Evolutionary conservation across 2,113 vertebrate genomes (phyloP), one percentile per base, ranked within the genome.

Genomic region (Ibidorhyncha struthersii): DNA sequence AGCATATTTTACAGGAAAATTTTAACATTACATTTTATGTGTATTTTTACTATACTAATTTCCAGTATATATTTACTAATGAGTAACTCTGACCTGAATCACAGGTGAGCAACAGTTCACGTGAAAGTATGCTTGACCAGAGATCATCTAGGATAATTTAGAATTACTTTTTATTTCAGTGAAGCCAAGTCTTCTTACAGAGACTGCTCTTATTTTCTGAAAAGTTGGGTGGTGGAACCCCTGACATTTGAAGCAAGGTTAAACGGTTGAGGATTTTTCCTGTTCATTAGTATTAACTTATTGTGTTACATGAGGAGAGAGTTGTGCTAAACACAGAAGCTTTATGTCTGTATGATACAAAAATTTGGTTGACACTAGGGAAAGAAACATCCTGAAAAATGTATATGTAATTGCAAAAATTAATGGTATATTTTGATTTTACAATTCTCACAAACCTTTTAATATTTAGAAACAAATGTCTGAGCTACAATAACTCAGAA

Each of bases 391-490:
- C 4, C 14, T 65, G 41, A 63, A 83, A 90, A 74, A 71, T 23
- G 1, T 32, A 52, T 72, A 94, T 55, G 81, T 94, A 40, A 38
- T 86, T 92, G 20, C 16, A 45, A 36, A 15, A 2, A 41, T 84
- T 83, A 53, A 80, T 27, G 9, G n/a, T 10, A n/a, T 77, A 32
- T 50, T 96, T 96, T 90, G 29, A 78, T 89, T 94, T 92, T 88
- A 89, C 36, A 70, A 22, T 71, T 96, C 41, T 53, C 87, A 58
- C 47, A 81, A 95, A 36, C 4, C 23, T 73, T 84, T 91, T 59
- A 66, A 76, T 34, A 56, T 52, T 95, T 91, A 88, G 40, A 96
- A 94, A 36, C 18, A 86, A 74, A 76, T 49, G 10, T 65, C 56
- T 65, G 34, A 71, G 29, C 38, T 82, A 53, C 6, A 63, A 43